Conservation (phyloP, 2,113 vertebrate genomes). For the Megalops atlanticus region DNA sequence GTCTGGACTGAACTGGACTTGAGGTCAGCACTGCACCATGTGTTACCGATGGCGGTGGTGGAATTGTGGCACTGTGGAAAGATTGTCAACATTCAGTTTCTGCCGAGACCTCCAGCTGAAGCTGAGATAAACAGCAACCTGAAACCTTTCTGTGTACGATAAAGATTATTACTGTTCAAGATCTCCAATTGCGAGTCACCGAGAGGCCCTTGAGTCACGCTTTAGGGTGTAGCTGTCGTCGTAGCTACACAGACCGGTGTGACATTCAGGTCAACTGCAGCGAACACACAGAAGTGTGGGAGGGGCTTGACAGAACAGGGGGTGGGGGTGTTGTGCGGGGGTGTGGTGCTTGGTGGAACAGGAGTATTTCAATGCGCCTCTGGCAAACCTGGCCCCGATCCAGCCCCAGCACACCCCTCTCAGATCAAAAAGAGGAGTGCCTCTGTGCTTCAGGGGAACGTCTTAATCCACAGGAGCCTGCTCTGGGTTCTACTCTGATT, state of each 20-base stretch:
- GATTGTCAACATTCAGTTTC: too few species aligned
- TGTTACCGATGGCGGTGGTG: not conserved
- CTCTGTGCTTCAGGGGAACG: not conserved
- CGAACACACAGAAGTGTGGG: not conserved
- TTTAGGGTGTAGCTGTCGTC: not conserved
- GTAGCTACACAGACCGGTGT: not conserved
- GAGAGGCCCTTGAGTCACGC: not conserved
- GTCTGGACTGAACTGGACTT: too few species aligned
- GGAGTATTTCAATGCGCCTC: slow-evolving; percentile 10
- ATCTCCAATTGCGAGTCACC: not conserved
- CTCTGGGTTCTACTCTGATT: not conserved
- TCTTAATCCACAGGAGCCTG: not conserved
- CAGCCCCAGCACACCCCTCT: not conserved
- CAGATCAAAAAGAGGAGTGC: not conserved
- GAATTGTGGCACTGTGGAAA: too few species aligned
- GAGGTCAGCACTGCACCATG: not conserved
- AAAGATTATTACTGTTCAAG: not conserved
- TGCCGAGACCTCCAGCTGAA: too few species aligned
- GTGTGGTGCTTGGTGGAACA: slow-evolving; percentile 1
- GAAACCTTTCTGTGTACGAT: too few species aligned
- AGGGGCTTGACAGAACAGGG: not conserved
- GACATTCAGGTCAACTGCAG: not conserved
- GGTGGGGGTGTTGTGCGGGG: not conserved
- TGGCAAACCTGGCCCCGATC: not conserved
- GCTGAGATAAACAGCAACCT: too few species aligned